Evolutionary conservation across 92 coral and sea anemone genomes (phyloP), one percentile per base, ranked within the genome.

Genomic region (Chrysogorgia sp.): DNA sequence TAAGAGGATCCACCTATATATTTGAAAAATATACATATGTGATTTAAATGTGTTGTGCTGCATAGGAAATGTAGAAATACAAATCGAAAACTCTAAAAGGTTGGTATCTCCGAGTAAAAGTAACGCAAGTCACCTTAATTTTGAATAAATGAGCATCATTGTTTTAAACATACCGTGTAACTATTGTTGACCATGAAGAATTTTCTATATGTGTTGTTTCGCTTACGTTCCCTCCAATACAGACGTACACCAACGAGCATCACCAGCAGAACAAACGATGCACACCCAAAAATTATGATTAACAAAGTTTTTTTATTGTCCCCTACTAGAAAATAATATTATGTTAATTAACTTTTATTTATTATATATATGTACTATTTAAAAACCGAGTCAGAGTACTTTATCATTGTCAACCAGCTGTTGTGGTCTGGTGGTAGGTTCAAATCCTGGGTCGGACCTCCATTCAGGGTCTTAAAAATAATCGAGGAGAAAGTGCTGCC

Each of bases 1-100:
- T 81, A 15, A 76, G 68, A 24, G 88, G 88, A 69, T 84, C 88
- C 13, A 84, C 55, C 88, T 84, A 34, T 21, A 47, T n/a, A n/a
- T n/a, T n/a, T 47, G 53, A 7, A 37, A 37, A 37, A 12, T 37
- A n/a, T n/a, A n/a, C n/a, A n/a, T n/a, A n/a, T n/a, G n/a, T n/a
- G n/a, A n/a, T n/a, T n/a, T n/a, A n/a, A n/a, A n/a, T n/a, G n/a
- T 48, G 21, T 48, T 48, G 6, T n/a, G n/a, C n/a, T n/a, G n/a
- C n/a, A n/a, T n/a, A n/a, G n/a, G n/a, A n/a, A n/a, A n/a, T n/a
- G n/a, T 48, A 17, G 15, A 48, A n/a, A n/a, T n/a, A n/a, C n/a
- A n/a, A n/a, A n/a, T n/a, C n/a, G n/a, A n/a, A n/a, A n/a, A n/a
- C n/a, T n/a, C n/a, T n/a, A n/a, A n/a, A n/a, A n/a, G n/a, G n/a